Percentiles rank a stretch among this genome's conserved stretches.
phyloP scores from a whole-genome alignment of 1,140 invertebrate species.

The Tribolium castaneum region DNA sequence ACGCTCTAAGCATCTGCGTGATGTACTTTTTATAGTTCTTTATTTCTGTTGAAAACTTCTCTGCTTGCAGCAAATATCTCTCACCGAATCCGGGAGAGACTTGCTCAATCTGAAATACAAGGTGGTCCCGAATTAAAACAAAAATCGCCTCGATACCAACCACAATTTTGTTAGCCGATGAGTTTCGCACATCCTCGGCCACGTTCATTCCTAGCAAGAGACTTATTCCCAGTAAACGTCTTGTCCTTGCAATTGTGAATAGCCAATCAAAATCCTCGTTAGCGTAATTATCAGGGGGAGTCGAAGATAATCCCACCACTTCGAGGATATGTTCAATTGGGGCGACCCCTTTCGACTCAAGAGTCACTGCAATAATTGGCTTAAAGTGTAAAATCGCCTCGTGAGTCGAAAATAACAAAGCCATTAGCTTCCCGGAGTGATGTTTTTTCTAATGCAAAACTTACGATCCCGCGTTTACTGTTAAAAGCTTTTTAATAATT shows the following conservation, averaged over 20 bases:
- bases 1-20: conserved; percentile 68
- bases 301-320: conserved; percentile 65
- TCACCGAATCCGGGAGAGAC: conserved; percentile 75
- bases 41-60: conserved; percentile 71
- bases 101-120: conserved; percentile 71
- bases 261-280: conserved; percentile 66
- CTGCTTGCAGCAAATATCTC: conserved; percentile 71
- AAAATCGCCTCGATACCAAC: conserved; percentile 61
- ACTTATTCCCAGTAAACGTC: conserved; percentile 70
- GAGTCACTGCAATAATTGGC: conserved; percentile 64
- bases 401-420: neutral
- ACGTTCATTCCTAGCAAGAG: conserved; percentile 74
- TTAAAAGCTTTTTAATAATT: conserved; percentile 15
- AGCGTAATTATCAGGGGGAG: conserved; percentile 63
- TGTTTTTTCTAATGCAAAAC: neutral
- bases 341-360: conserved; percentile 69
- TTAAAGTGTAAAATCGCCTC: neutral
- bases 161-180: conserved; percentile 72
- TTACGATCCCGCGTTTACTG: neutral
- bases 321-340: conserved; percentile 68
- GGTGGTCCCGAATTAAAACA: neutral
- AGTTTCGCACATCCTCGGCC: conserved; percentile 74
- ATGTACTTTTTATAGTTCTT: conserved; percentile 72
- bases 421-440: neutral
- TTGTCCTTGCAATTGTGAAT: conserved; percentile 65